Evolutionary conservation across 2,113 vertebrate genomes (phyloP).

Genomic region (Triplophysa tibetana): DNA sequence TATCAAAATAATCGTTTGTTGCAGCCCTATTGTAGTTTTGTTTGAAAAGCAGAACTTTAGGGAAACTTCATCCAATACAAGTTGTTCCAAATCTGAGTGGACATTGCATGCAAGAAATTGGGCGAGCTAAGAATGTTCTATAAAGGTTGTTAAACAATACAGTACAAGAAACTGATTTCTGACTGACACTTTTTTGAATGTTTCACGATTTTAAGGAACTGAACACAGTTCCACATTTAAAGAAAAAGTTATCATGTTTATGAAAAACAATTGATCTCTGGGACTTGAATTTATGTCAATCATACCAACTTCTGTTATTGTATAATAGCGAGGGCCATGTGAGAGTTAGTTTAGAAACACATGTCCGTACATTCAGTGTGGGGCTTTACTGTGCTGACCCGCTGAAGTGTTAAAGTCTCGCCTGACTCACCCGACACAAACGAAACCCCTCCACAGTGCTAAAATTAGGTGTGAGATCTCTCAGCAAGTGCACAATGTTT

Average conservation of each 20-base stretch:
- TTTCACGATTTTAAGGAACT: no score
- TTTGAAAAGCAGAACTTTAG: no score
- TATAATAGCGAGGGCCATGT: no score
- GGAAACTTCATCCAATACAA: no score
- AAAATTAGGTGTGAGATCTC: slow-evolving; percentile 49
- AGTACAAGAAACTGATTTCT: slow-evolving; percentile 16
- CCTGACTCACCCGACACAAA: slow-evolving; percentile 41
- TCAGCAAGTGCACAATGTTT: slow-evolving; percentile 47
- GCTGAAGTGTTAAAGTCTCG: slow-evolving; percentile 9
- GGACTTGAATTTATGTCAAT: no score
- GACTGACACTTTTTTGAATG: not conserved
- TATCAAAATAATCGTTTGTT: no score
- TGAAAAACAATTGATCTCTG: no score
- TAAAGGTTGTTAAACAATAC: slow-evolving; percentile 13
- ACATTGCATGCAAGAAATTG: slow-evolving; percentile 23
- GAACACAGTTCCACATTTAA: no score
- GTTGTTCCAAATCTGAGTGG: no score
- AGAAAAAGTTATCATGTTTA: no score
- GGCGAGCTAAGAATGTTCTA: slow-evolving; percentile 20
- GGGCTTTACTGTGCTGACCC: slow-evolving; percentile 11
- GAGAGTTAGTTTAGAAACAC: not conserved
- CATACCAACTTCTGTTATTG: no score
- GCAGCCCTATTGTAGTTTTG: no score
- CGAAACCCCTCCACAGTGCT: slow-evolving; percentile 25
- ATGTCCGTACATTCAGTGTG: not conserved